Percentiles rank a stretch among this genome's conserved stretches.
Evolutionary conservation across 2,888 invertebrate species (phyloP).

Genomic region (Drosophila aldrichi): DNA sequence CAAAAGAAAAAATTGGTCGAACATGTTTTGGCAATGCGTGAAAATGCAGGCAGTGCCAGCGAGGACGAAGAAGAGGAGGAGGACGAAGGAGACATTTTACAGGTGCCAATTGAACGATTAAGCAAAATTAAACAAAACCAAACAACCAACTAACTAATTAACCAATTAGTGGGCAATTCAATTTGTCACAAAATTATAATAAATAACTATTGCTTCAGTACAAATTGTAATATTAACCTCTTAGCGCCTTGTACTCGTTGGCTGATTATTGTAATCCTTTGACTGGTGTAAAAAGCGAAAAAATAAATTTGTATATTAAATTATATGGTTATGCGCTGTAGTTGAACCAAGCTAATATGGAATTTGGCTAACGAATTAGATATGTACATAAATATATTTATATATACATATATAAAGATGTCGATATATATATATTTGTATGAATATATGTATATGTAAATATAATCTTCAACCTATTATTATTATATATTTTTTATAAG

Average conservation of each 20-base stretch:
- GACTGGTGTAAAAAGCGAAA: conserved; percentile 39
- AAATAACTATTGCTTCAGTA: conserved; percentile 70
- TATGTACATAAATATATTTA: conserved; percentile 33
- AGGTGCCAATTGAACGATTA: conserved; percentile 75
- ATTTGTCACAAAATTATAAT: conserved; percentile 60
- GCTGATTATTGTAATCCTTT: conserved; percentile 69
- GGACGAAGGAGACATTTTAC: conserved; percentile 85
- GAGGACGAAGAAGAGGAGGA: conserved; percentile 88
- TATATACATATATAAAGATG: conserved; percentile 8
- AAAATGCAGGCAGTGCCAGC: conserved; percentile 86
- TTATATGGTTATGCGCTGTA: conserved; percentile 32
- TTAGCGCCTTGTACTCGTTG: conserved; percentile 64
- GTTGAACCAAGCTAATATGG: conserved; percentile 27
- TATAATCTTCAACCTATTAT: conserved; percentile 39
- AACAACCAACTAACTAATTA: conserved; percentile 3
- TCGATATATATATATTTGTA: neutral
- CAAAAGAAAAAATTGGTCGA: conserved; percentile 85
- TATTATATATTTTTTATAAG: conserved; percentile 21
- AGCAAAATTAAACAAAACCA: neutral
- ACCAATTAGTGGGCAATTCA: conserved; percentile 44
- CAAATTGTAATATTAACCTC: conserved; percentile 51
- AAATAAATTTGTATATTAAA: conserved; percentile 28
- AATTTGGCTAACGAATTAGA: conserved; percentile 7
- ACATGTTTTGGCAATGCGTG: conserved; percentile 84
- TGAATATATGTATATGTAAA: neutral